Percentiles rank a stretch among this genome's conserved stretches.
Evolutionary conservation across 2,888 invertebrate genomes (phyloP).

Genomic region (Leptinotarsa tumamoca): DNA sequence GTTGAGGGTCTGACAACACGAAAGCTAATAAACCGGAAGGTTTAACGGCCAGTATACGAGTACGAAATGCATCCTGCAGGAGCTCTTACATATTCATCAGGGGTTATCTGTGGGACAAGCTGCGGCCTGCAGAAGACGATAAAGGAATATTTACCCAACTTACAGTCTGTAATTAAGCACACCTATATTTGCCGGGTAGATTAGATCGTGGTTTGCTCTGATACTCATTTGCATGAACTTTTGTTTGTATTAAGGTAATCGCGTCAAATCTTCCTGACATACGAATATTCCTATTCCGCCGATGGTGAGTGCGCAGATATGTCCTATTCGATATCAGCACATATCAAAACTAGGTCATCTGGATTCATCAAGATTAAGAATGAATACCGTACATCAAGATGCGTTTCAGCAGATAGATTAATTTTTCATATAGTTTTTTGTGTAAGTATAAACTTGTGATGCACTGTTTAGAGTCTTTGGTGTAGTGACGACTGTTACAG

Average conservation of each 20-base stretch:
- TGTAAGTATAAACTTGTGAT: too few species aligned
- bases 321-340: neutral
- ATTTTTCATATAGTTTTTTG: too few species aligned
- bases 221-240: constrained; percentile 64
- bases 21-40: constrained; percentile 57
- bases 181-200: constrained; percentile 67
- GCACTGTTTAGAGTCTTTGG: too few species aligned
- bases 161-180: constrained; percentile 66
- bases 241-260: constrained; percentile 64
- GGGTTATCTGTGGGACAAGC: constrained; percentile 64
- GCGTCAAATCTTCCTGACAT: constrained; percentile 57
- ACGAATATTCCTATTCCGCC: constrained; percentile 27
- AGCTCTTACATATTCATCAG: constrained; percentile 66
- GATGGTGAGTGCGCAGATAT: constrained; percentile 6
- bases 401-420: too few species aligned
- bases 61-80: constrained; percentile 52
- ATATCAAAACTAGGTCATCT: too few species aligned
- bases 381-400: too few species aligned
- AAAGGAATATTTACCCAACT: constrained; percentile 67
- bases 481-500: too few species aligned
- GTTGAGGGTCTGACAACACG: constrained; percentile 36
- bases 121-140: constrained; percentile 63
- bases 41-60: constrained; percentile 57
- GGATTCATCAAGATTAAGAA: too few species aligned
- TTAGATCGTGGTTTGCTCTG: constrained; percentile 63